phyloP scores from a whole-genome alignment of 1,140 invertebrate genomes.

The Drosophila sproati region DNA sequence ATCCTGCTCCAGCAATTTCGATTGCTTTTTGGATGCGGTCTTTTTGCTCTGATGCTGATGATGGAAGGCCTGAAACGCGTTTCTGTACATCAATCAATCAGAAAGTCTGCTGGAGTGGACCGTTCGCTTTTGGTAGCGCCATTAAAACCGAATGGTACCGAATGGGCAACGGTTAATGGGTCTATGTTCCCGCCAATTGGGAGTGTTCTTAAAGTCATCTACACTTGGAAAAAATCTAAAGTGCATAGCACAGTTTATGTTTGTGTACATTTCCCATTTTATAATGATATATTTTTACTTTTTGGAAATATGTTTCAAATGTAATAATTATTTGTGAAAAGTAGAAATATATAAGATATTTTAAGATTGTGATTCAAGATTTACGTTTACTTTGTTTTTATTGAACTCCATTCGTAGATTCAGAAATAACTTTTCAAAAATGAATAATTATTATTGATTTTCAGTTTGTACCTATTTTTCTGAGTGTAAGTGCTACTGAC shows the following conservation, averaged over 20 bases:
- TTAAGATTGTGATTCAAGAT: too few relatives aligned
- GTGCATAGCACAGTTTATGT: too few relatives aligned
- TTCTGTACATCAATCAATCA: conserved; percentile 12
- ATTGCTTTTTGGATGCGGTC: not conserved
- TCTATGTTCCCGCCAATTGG: not conserved
- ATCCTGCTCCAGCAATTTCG: not conserved
- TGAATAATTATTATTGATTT: too few relatives aligned
- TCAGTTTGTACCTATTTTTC: conserved; percentile 35
- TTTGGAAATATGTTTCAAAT: too few relatives aligned
- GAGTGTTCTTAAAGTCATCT: not conserved
- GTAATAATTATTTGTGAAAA: too few relatives aligned
- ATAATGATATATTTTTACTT: too few relatives aligned
- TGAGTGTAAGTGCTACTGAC: conserved; percentile 21
- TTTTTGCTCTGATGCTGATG: not conserved
- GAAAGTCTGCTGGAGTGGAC: not conserved
- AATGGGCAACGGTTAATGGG: not conserved
- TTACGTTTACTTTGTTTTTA: too few relatives aligned
- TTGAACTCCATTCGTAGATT: too few relatives aligned
- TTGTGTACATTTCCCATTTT: too few relatives aligned
- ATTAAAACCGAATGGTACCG: conserved; percentile 8
- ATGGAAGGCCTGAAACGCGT: not conserved
- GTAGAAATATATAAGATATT: too few relatives aligned
- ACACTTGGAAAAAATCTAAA: not conserved
- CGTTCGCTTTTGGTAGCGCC: conserved; percentile 11
- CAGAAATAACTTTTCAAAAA: too few relatives aligned